Conservation (phyloP, 2,888 invertebrate genomes). For the Trissolcus brochymenae region DNA sequence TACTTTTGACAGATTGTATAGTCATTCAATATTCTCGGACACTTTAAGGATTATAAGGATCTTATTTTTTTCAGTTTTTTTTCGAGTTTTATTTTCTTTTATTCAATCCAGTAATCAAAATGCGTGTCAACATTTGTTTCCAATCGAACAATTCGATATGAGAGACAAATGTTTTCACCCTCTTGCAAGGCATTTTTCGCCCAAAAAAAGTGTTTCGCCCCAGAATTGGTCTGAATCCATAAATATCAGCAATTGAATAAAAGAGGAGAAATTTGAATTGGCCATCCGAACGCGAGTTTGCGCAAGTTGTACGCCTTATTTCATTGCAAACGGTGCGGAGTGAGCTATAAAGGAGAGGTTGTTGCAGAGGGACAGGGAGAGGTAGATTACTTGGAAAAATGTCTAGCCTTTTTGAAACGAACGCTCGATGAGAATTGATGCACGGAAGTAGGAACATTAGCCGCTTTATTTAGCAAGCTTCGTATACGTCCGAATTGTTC, state of each 20-base stretch:
- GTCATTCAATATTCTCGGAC: constrained; percentile 25
- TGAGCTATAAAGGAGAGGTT: constrained; percentile 32
- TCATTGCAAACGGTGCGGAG: constrained; percentile 6
- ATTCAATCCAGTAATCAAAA: background rate
- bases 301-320: constrained; percentile 28
- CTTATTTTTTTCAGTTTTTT: constrained; percentile 1
- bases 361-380: constrained; percentile 19
- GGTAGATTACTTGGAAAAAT: constrained; percentile 34
- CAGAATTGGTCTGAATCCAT: constrained; percentile 28
- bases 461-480: background rate
- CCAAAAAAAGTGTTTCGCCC: constrained; percentile 15
- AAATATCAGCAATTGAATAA: constrained; percentile 33
- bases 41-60: constrained; percentile 16
- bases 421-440: constrained; percentile 15
- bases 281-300: constrained; percentile 9
- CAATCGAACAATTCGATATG: no score
- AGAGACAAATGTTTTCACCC: no score
- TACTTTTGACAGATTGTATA: constrained; percentile 42
- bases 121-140: no score
- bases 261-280: constrained; percentile 31
- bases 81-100: constrained; percentile 1
- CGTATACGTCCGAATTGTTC: background rate
- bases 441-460: constrained; percentile 6
- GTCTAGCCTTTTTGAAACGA: constrained; percentile 28
- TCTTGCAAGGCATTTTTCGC: background rate